Evolutionary conservation across 2,797 vertebrate genomes (phyloP).

Genomic region (Cetoscarus ocellatus): DNA sequence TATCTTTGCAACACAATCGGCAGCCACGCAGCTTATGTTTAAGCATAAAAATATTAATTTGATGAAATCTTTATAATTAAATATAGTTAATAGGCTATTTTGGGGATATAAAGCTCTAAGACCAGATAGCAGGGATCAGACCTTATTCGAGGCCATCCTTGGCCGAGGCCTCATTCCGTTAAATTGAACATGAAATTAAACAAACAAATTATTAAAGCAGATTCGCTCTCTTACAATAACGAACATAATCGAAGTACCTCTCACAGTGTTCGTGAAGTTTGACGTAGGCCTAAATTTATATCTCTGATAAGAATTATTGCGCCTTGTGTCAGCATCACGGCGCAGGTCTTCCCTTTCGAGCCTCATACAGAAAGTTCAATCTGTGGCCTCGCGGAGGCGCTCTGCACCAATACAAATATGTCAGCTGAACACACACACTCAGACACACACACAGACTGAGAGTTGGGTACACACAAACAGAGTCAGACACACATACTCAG

Average conservation of each 20-base stretch:
- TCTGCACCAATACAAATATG: constrained; percentile 65
- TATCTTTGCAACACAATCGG: too few relatives aligned
- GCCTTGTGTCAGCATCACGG: neutral
- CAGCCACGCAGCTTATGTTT: too few relatives aligned
- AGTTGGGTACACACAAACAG: constrained; percentile 8
- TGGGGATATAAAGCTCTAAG: neutral
- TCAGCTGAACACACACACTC: constrained; percentile 11
- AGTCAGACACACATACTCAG: constrained; percentile 18
- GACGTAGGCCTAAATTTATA: neutral
- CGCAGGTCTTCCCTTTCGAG: constrained; percentile 1
- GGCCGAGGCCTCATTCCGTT: constrained; percentile 24
- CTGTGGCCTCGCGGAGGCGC: constrained; percentile 79
- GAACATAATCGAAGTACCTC: too few relatives aligned
- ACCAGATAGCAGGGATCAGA: too few relatives aligned
- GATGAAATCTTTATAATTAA: too few relatives aligned
- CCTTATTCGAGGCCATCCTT: constrained; percentile 25
- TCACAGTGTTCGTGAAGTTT: too few relatives aligned
- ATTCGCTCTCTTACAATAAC: too few relatives aligned
- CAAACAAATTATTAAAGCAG: too few relatives aligned
- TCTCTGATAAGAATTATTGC: neutral
- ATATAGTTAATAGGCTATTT: too few relatives aligned
- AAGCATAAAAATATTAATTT: too few relatives aligned
- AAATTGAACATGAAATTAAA: neutral
- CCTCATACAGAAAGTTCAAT: neutral
- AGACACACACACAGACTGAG: constrained; percentile 17